phyloP scores from a whole-genome alignment of 2,888 invertebrate species.

The Tipula confusa region DNA sequence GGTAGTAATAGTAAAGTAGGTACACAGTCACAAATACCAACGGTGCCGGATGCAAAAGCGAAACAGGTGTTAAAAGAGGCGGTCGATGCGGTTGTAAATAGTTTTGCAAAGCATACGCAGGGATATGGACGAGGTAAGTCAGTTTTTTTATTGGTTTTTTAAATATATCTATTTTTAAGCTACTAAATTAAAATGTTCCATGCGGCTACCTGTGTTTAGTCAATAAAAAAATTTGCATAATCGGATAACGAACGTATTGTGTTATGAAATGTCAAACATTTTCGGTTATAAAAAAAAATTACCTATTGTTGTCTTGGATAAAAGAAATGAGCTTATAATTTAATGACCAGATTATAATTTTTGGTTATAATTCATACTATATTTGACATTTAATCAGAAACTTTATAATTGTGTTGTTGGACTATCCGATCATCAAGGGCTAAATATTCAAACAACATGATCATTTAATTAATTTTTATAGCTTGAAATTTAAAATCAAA shows the following conservation, averaged over 20 bases:
- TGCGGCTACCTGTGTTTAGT: background rate
- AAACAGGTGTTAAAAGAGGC: conserved; percentile 62
- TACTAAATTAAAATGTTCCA: background rate
- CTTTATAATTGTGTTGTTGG: too few species aligned
- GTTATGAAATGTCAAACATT: background rate
- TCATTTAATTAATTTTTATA: too few species aligned
- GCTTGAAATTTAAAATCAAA: too few species aligned
- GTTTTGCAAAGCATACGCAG: conserved; percentile 68
- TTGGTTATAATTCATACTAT: too few species aligned
- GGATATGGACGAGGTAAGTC: conserved; percentile 63
- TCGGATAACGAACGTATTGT: background rate
- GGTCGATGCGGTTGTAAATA: conserved; percentile 69
- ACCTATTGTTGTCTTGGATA: background rate
- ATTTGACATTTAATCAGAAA: too few species aligned
- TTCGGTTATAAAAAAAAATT: too few species aligned
- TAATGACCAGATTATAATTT: too few species aligned
- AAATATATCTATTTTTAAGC: background rate
- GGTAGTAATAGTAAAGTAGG: background rate
- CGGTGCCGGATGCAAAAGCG: conserved; percentile 52
- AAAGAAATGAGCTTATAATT: too few species aligned
- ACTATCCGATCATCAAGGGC: too few species aligned
- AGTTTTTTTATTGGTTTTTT: conserved; percentile 26
- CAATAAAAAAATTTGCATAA: background rate
- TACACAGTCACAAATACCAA: conserved; percentile 37
- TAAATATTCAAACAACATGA: too few species aligned